Base-by-base conservation (phyloP, 2,113 vertebrate genomes). In the Melanerpes formicivorus region DNA sequence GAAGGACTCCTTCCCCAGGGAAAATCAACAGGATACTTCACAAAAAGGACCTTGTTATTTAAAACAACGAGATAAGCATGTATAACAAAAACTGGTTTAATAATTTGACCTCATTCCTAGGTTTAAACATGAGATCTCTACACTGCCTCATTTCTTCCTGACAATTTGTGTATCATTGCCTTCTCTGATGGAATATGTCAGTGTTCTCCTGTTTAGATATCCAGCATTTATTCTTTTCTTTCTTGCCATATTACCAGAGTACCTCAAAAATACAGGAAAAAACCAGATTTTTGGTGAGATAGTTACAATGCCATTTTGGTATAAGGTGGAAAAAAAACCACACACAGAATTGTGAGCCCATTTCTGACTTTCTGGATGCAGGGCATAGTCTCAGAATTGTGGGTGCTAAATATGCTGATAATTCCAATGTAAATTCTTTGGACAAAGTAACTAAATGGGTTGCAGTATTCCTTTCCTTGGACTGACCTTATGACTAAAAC, bases 321-420 rank as follows among this genome's bases (percentile, higher is more conserved):
- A 52, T 26, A 69, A 71, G 12, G 27, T 60, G 9, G 63, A 94
- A 73, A 44, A 11, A 4, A 0, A 15, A 5, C 14, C 42, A 12
- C 14, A 44, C 21, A 1, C 1, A 19, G 12, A 88, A 82, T 0
- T 71, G 17, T 82, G 32, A 74, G 18, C 5, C 56, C 23, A 59
- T 88, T 94, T 90, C 72, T 90, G 87, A 73, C 34, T 13, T 90
- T 73, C 74, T 81, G 54, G 70, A 80, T 26, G 52, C 37, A 92
- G 18, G 8, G 16, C 59, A 76, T 2, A 66, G 71, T 54, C 32
- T 76, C 56, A 89, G 46, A 56, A 85, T 87, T 79, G 29, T 66
- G 40, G 63, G 21, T 7, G 9, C 56, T 93, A 67, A 89, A 84
- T 93, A 89, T 58, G 18, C 30, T 71, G 37, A 50, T 40, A 80